Conservation (phyloP, 2,113 vertebrate genomes). For the Zapus hudsonius region DNA sequence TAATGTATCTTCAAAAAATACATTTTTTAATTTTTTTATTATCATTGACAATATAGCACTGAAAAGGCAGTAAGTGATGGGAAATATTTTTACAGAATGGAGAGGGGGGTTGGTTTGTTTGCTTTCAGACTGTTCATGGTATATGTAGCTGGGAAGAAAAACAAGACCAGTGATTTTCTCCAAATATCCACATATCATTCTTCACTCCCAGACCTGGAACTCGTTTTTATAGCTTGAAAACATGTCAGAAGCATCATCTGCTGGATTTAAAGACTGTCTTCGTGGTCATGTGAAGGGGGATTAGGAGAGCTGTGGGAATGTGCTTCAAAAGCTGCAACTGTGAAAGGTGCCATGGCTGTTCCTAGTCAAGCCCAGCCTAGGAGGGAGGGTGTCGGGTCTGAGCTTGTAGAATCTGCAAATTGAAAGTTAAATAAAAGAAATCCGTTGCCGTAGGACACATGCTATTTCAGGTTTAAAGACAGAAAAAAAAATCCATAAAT, state of each 20-base stretch:
- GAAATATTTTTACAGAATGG: not conserved
- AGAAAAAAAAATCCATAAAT: not conserved
- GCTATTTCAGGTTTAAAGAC: not conserved
- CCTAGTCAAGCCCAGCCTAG: not conserved
- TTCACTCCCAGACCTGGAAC: not conserved
- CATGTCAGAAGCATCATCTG: conserved; percentile 37
- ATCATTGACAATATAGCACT: not conserved
- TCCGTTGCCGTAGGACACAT: not conserved
- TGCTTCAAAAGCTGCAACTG: not conserved
- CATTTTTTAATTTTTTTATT: not conserved
- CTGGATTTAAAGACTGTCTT: conserved; percentile 9
- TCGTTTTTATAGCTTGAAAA: conserved; percentile 57
- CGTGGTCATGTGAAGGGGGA: not conserved
- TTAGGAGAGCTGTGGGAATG: not conserved
- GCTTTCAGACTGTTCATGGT: not conserved
- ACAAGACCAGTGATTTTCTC: not conserved
- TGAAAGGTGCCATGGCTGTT: not conserved
- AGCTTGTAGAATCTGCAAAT: not conserved
- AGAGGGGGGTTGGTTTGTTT: not conserved
- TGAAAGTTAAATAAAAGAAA: conserved; percentile 13
- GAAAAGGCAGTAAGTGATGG: not conserved
- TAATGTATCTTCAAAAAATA: conserved; percentile 1
- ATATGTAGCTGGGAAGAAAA: not conserved
- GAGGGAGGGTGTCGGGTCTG: not conserved
- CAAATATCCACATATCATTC: conserved; percentile 7